Evolutionary conservation across 1,140 invertebrate species (phyloP).

Genomic region (Armadillidium nasatum): DNA sequence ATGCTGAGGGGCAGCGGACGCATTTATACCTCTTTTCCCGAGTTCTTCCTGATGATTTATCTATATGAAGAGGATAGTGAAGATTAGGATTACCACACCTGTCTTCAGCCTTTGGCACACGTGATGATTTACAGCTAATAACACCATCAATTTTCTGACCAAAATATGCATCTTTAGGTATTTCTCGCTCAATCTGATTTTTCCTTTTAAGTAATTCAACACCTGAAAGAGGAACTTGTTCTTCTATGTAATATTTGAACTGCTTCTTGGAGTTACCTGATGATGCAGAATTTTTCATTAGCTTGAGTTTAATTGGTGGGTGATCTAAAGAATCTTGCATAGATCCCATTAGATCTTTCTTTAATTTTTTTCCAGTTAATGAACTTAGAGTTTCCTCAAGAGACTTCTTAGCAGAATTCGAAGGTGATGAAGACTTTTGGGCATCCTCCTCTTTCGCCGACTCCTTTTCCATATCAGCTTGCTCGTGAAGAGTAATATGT

Average conservation of each 20-base stretch:
- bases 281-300: constrained; percentile 27
- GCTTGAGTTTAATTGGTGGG: constrained; percentile 42
- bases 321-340: constrained; percentile 19
- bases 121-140: neutral
- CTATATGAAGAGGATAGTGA: constrained; percentile 67
- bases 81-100: constrained; percentile 64
- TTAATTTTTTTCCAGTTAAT: constrained; percentile 20
- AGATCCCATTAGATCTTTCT: neutral
- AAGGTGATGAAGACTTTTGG: neutral
- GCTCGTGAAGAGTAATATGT: constrained; percentile 62
- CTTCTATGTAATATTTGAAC: constrained; percentile 42
- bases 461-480: constrained; percentile 39
- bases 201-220: constrained; percentile 51
- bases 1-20: constrained; percentile 79
- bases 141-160: constrained; percentile 29
- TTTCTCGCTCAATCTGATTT: constrained; percentile 37
- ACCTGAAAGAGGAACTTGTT: constrained; percentile 57
- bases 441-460: constrained; percentile 25
- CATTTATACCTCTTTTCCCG: constrained; percentile 77
- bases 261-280: constrained; percentile 31
- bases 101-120: constrained; percentile 27
- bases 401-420: neutral
- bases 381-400: neutral
- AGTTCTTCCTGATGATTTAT: constrained; percentile 60
- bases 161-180: neutral